A percentile compares a stretch with the other conserved stretches of the same genome.
phyloP scores from a whole-genome alignment of 2,888 invertebrate species.

The Lepidochrysops patricia region DNA sequence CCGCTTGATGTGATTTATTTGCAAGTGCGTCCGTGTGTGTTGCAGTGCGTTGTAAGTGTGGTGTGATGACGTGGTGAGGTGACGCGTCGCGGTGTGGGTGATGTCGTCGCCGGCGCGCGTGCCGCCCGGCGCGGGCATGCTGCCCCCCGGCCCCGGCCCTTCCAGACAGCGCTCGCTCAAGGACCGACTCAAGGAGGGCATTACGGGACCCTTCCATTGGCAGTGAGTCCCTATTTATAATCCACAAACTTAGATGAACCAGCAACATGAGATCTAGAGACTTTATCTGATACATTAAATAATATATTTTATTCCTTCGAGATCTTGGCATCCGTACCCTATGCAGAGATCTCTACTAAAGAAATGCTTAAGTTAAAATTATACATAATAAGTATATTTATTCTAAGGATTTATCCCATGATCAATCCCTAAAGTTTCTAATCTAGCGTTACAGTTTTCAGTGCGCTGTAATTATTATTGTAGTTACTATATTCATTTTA shows the following conservation, averaged over 20 bases:
- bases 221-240: conserved; percentile 77
- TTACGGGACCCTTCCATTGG: conserved; percentile 86
- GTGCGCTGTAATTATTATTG: too few species aligned
- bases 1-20: conserved; percentile 60
- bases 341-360: too few species aligned
- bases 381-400: too few species aligned
- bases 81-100: conserved; percentile 36
- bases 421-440: too few species aligned
- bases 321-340: too few species aligned
- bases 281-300: too few species aligned
- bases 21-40: conserved; percentile 62
- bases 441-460: too few species aligned
- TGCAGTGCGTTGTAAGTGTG: conserved; percentile 62
- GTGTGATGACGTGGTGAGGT: conserved; percentile 45
- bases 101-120: conserved; percentile 64
- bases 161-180: conserved; percentile 84
- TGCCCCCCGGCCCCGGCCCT: conserved; percentile 71
- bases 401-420: too few species aligned
- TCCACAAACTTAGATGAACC: not conserved
- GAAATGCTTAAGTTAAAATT: too few species aligned
- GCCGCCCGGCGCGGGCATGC: conserved; percentile 58
- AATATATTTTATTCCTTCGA: too few species aligned
- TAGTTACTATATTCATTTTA: too few species aligned
- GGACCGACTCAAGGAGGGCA: conserved; percentile 85
- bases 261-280: not conserved